Base-by-base conservation (phyloP, 23 tunicate genomes). In the Styela plicata region DNA sequence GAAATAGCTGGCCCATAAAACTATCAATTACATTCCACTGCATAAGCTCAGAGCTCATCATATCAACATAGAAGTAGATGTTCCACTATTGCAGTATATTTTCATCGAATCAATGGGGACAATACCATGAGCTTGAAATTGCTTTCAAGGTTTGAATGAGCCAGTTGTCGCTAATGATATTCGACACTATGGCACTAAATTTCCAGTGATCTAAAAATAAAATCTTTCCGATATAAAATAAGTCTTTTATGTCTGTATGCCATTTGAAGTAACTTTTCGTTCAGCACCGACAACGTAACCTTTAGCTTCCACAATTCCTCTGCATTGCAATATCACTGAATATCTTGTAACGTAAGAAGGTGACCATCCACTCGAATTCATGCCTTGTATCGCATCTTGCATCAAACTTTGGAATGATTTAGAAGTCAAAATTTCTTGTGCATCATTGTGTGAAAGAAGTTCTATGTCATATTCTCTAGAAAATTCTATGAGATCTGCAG, bases 381-480 rank as follows among this genome's bases (percentile, higher is more conserved):
- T 64, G 36, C 83, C 97, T 34, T 83, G 80, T 24, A 82, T 87
- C 1, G 68, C 74, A 74, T 92, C 97, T 63, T 83, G 62, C 73
- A 92, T 67, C 34, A 90, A 85, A 52, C 79, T 53, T 76, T 90
- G 96, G 33, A 90, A 85, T 21, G 74, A 74, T 29, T 83, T 83
- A 25, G 83, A 86, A 31, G 96, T 79, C 1, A 90, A 74, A 33
- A 90, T 90, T 90, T 90, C 96, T 90, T 80, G 85, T 83, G 74
- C 31, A 62, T 93, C 98, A 36, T 88, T 88, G 89, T 93, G 98
- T 2, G 98, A 84, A n/a, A 93, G 85, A n/a, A 93, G 80, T 34
- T 93, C 94, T 21, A 93, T 75, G 52, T 70, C 79, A 24, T 84
- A 62, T 64, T 85, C 86, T 35, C 79, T 84, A 7, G 98, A 88